Conservation (phyloP, 23 tunicate species). For the Clavelina lepadiformis region DNA sequence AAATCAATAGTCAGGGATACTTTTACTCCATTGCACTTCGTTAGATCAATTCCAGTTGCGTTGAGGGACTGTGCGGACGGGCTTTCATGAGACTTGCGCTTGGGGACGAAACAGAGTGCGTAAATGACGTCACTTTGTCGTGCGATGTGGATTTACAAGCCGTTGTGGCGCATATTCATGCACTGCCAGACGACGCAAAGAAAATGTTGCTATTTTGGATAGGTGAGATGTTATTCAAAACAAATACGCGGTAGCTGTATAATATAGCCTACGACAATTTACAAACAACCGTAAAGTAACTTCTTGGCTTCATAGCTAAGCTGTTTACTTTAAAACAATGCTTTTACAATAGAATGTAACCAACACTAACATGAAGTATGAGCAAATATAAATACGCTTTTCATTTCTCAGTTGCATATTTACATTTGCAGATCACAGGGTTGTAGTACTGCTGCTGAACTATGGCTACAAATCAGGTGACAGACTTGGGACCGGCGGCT, state of each 20-base stretch:
- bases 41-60: constrained; percentile 59
- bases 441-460: constrained; percentile 56
- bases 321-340: no score
- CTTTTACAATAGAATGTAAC: no score
- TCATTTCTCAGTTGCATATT: not conserved
- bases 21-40: not conserved
- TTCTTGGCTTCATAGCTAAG: no score
- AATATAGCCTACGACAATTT: not conserved
- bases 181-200: constrained; percentile 78
- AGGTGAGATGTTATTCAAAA: constrained; percentile 18
- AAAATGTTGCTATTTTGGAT: constrained; percentile 69
- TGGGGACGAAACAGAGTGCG: constrained; percentile 76
- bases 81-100: constrained; percentile 81
- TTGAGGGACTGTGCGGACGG: constrained; percentile 73
- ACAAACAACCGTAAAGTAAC: no score
- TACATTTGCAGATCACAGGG: constrained; percentile 57
- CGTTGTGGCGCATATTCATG: constrained; percentile 57
- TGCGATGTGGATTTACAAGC: constrained; percentile 58
- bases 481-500: constrained; percentile 50
- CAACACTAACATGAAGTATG: no score
- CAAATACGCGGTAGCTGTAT: no score
- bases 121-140: constrained; percentile 57
- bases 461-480: constrained; percentile 56
- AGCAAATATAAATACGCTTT: no score
- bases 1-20: not conserved